Conservation (phyloP, 1,140 invertebrate species). For the Drosophila yakuba region DNA sequence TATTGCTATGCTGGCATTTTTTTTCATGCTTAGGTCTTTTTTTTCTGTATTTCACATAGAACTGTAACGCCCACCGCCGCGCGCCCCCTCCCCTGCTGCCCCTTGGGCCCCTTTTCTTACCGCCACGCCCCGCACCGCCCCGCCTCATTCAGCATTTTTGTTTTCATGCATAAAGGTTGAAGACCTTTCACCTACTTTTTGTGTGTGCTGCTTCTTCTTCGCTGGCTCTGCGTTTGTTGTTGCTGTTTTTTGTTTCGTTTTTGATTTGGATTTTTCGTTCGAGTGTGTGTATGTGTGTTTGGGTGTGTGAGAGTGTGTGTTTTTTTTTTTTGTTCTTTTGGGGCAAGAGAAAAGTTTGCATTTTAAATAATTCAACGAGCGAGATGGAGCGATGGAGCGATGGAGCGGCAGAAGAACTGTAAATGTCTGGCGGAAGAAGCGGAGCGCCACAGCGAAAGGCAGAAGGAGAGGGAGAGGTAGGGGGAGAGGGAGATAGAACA, state of each 20-base stretch:
- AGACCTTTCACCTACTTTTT: conserved; percentile 83
- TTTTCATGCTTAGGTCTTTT: conserved; percentile 35
- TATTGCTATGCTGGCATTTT: conserved; percentile 46
- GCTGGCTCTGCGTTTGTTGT: conserved; percentile 25
- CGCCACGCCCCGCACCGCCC: background rate
- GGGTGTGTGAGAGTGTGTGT: background rate
- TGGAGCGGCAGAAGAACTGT: conserved; percentile 22
- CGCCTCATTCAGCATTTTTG: conserved; percentile 63
- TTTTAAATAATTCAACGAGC: conserved; percentile 40
- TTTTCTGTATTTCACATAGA: conserved; percentile 54
- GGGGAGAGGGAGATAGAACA: conserved; percentile 5
- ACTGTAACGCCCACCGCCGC: conserved; percentile 41
- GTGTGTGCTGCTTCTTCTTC: conserved; percentile 33
- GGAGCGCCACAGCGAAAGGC: background rate
- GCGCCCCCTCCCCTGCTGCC: no score
- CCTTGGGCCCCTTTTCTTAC: background rate
- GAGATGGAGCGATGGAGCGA: conserved; percentile 25
- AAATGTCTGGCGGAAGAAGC: conserved; percentile 25
- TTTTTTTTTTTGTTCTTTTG: conserved; percentile 13
- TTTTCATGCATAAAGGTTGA: conserved; percentile 82
- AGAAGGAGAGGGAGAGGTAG: background rate
- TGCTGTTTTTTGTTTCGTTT: conserved; percentile 38
- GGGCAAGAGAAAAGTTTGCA: conserved; percentile 27
- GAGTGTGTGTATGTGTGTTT: background rate
- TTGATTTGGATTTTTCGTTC: conserved; percentile 10